Base-by-base conservation (phyloP, 1,140 invertebrate species). In the Heliconius nattereri region DNA sequence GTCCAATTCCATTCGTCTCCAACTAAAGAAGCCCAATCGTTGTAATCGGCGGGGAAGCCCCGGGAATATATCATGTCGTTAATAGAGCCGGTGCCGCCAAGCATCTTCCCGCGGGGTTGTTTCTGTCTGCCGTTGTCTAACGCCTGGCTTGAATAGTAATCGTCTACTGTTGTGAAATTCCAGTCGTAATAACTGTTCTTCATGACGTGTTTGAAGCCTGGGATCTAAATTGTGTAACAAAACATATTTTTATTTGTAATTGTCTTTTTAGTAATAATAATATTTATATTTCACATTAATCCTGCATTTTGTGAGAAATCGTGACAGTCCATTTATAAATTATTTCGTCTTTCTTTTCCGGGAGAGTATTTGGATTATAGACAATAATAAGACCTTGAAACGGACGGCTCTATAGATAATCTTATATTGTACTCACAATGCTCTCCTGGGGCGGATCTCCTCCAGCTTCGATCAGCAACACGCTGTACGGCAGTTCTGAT, bases 51-150 rank as follows among this genome's bases (percentile, higher is more conserved):
- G 32, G 95, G 95, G 89, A 97, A 97, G 1, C 97, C 97, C 71
- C 97, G 91, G 0, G 97, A 96, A 87, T 98, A 98, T 13, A 97
- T 96, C 97, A 98, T 98, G 78, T 97, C 97, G 88, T 98, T 98
- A 19, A 98, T 94, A 6, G 96, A 96, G 45, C 97, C 97, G 23
- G 96, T 96, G 8, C 97, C 97, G 6, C 97, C 97, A 71, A 97
- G 87, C 78, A 94, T 93, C 87, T 95, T 95, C 9, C 95, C 95
- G 3, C 94, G 92, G 0, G 95, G 94, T 93, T 93, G 92, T 9
- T 76, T 81, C 81, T 92, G 88, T 2, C 79, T 84, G 3, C 89
- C 89, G 5, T 73, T 75, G 32, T 76, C 72, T 13, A 93, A 75
- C 0, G 85, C 87, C 76, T 93, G 92, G 74, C 92, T 90, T 1